Evolutionary conservation across 2,113 vertebrate species (phyloP), one percentile per base, ranked within the genome.

Genomic region (Heliornis fulica): DNA sequence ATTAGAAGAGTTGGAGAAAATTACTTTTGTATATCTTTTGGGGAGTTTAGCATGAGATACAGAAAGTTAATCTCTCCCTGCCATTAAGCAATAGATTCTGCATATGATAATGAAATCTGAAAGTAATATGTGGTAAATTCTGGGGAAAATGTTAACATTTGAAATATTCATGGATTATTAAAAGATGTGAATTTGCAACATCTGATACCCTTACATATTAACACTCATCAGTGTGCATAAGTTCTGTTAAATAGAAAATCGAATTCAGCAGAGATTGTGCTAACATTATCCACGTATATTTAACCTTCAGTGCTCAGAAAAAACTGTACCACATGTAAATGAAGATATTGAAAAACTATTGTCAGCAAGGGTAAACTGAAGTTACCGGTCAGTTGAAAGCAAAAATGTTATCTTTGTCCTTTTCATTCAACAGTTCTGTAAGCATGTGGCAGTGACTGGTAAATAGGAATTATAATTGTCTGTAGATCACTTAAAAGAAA

Each of bases 191-290:
- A 81, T 81, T 91, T 90, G 56, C 43, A 78, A 71, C 77, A 78
- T 84, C 69, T 90, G 84, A 84, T 92, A 66, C 57, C 40, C 72
- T 83, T 71, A 71, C 69, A 87, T 87, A 87, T 87, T 92, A 89
- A 32, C 50, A 60, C 34, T 92, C 60, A 63, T 70, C 36, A 60
- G 8, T n/a, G 38, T 74, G 40, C 34, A 2, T 66, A 74, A 66
- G 5, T 74, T 89, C 89, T 83, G 48, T 77, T 93, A 92, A 89
- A 87, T 75, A 64, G 40, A 61, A 94, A 87, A 91, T 94, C 77
- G 78, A 74, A 53, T 84, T 80, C 88, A 83, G 36, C 57, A 70
- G 78, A 86, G 66, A 77, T 45, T 69, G 26, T 22, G 63, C 59
- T 68, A 75, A 54, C 12, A 61, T 82, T 71, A 72, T 57, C 66